phyloP scores from a whole-genome alignment of 1,140 invertebrate genomes.

The Colletes gigas region DNA sequence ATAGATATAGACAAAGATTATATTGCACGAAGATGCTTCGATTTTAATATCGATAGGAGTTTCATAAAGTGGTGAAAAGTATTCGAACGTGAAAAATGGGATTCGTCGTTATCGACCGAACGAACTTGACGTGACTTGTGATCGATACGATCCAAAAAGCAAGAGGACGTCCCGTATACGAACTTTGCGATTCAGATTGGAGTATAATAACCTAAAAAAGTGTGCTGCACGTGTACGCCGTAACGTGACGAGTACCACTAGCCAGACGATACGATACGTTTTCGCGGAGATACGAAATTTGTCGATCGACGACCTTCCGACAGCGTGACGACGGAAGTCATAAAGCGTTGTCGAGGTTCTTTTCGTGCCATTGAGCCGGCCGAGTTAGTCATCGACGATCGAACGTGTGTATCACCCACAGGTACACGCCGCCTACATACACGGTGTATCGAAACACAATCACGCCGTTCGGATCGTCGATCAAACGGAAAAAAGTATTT shows the following conservation, averaged over 20 bases:
- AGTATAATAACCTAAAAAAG: background rate
- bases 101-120: background rate
- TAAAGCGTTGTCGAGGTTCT: slow-evolving; percentile 48
- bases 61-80: background rate
- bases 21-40: background rate
- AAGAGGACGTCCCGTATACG: background rate
- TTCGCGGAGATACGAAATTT: background rate
- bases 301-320: slow-evolving; percentile 34
- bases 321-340: slow-evolving; percentile 47
- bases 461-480: no score
- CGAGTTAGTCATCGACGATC: slow-evolving; percentile 35
- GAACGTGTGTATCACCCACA: slow-evolving; percentile 9
- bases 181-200: background rate
- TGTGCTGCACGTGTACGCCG: background rate
- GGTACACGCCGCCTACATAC: slow-evolving; percentile 2
- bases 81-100: background rate
- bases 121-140: background rate
- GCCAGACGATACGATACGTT: background rate
- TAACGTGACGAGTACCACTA: background rate
- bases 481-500: background rate
- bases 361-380: slow-evolving; percentile 42
- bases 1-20: no score
- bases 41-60: background rate
- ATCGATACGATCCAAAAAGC: background rate
- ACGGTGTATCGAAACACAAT: slow-evolving; percentile 16